Base-by-base conservation (phyloP, 1,140 invertebrate species). In the Drosophila sturtevanti region DNA sequence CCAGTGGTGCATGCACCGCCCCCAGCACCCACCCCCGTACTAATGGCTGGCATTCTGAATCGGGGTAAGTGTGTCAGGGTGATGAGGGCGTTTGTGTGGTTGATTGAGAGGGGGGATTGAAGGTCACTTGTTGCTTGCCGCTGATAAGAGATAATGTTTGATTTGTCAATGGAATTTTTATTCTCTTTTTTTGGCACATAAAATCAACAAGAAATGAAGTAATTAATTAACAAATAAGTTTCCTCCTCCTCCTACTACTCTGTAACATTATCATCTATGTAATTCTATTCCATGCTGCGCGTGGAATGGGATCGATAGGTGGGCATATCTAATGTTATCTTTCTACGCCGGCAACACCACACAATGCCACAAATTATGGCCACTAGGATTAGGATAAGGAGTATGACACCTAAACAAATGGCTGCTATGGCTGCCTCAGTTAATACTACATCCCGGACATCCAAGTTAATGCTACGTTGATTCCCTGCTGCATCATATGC, bases 401-500 rank as follows among this genome's bases (percentile, higher is more conserved):
- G 72, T 1, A 94, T 78, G 1, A 55, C 91, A 3, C 93, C 94
- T 0, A 94, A 76, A 0, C 92, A 92, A 52, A 94, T 94, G 0
- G 94, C 93, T 0, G 94, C 94, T 44, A 94, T 94, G 0, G 91
- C 92, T 0, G 93, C 93, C 58, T 92, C 90, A 1, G 77, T 90
- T 0, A 92, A 71, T 0, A 82, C 76, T 0, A 91, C 59, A 59
- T 92, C 91, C 10, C 90, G 58, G 1, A 95, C 95, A 81, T 95
- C 94, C 14, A 95, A 92, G 5, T 92, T 93, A 41, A 93, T 92
- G 52, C 92, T 93, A 41, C 93, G 92, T 3, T 92, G 90, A 81
- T 95, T 95, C 0, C 94, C 94, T 11, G 92, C 87, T 0, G 94
- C 79, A 81, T 95, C 94, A 10, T 92, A 92, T 0, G 93, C 94